Percentiles rank a stretch among this genome's conserved stretches.
Conservation (phyloP, 2,113 vertebrate species). For the Polyodon spathula region DNA sequence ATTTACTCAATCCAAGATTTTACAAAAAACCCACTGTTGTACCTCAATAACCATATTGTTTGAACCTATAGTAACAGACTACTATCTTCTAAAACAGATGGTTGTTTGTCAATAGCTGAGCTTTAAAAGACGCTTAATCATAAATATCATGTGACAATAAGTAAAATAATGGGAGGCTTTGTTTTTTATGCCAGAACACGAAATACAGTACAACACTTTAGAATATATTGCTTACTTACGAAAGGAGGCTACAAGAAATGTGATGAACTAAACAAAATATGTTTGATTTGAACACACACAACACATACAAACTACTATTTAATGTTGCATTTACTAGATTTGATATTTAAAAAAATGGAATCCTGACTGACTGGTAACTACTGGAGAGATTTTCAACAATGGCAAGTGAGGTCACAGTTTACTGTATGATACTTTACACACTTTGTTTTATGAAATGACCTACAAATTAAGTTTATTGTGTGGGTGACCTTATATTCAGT, state of each 20-base stretch:
- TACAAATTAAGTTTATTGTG: too few relatives aligned
- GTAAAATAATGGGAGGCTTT: neutral
- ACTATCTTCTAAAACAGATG: constrained; percentile 17
- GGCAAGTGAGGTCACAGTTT: too few relatives aligned
- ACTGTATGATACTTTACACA: too few relatives aligned
- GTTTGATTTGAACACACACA: too few relatives aligned
- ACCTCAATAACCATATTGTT: constrained; percentile 43
- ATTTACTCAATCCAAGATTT: constrained; percentile 26
- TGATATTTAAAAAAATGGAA: too few relatives aligned
- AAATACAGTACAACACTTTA: neutral
- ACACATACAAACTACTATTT: too few relatives aligned
- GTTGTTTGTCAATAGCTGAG: constrained; percentile 9
- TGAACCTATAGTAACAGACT: neutral
- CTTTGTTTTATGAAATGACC: too few relatives aligned
- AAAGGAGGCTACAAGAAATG: neutral
- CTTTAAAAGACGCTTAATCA: constrained; percentile 7
- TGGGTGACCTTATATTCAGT: too few relatives aligned
- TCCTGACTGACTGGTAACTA: too few relatives aligned
- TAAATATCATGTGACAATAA: constrained; percentile 25
- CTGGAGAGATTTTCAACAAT: too few relatives aligned
- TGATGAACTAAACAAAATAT: too few relatives aligned
- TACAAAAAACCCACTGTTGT: constrained; percentile 28
- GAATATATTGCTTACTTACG: neutral
- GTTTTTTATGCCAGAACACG: neutral
- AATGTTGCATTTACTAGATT: too few relatives aligned